Percentiles rank a stretch among this genome's conserved stretches.
Conservation (phyloP, 2,888 invertebrate genomes). For the Cephus rjabovi region DNA sequence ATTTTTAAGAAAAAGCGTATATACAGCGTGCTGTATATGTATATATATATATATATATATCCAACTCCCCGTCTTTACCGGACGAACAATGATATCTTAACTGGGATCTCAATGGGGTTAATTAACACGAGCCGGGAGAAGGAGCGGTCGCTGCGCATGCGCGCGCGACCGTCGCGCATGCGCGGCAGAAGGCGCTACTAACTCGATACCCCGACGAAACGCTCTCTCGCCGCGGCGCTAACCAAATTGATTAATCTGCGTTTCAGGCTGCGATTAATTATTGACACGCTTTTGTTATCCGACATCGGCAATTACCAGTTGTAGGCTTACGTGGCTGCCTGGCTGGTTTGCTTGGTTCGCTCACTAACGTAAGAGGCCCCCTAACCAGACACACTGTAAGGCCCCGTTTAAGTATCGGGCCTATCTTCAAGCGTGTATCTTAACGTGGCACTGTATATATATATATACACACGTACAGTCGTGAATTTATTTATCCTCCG, state of each 20-base stretch:
- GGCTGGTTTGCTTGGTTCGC: not conserved
- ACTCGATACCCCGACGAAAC: not conserved
- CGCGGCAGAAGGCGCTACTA: not conserved
- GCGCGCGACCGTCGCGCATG: not conserved
- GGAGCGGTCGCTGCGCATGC: conserved; percentile 2
- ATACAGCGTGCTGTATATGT: not conserved
- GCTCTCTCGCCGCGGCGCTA: conserved; percentile 22
- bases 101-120: conserved; percentile 58
- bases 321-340: conserved; percentile 8
- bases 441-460: not conserved
- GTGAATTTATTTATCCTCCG: not conserved
- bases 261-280: conserved; percentile 55
- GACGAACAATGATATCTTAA: conserved; percentile 51
- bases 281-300: conserved; percentile 59
- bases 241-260: conserved; percentile 59
- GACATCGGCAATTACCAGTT: conserved; percentile 49
- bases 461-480: not conserved
- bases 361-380: not conserved
- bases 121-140: conserved; percentile 52
- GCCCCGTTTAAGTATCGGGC: not conserved
- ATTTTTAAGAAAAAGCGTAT: not conserved
- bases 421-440: not conserved
- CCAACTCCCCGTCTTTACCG: not conserved
- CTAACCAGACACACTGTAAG: too few relatives aligned
- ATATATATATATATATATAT: too few relatives aligned